These are phyloP conservation scores for Pseudomyrmex dendroicus DNA, from an alignment of 1,140 invertebrate species.

Conservation along the genomic window DNA sequence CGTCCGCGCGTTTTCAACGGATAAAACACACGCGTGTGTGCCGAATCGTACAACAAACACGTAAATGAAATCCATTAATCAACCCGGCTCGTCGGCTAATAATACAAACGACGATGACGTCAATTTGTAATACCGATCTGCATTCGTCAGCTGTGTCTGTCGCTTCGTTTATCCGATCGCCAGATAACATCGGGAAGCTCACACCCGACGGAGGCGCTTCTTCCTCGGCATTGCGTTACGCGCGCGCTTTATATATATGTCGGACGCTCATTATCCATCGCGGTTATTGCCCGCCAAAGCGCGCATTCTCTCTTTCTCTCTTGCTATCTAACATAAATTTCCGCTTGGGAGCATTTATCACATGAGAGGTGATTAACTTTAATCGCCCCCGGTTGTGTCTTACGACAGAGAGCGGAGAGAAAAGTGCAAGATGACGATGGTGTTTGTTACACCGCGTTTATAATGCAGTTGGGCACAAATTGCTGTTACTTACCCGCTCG, in stretches of 20 bases:
- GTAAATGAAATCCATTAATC: slow-evolving; percentile 17
- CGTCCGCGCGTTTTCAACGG: too few relatives aligned
- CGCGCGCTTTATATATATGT: too few relatives aligned
- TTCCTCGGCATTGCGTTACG: too few relatives aligned
- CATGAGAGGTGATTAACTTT: slow-evolving; percentile 13
- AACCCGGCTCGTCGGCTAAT: not conserved
- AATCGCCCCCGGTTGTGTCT: not conserved
- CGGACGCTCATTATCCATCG: too few relatives aligned
- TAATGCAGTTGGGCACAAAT: slow-evolving; percentile 26
- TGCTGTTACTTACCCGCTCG: slow-evolving; percentile 18
- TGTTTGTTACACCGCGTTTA: not conserved
- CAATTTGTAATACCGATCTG: too few relatives aligned
- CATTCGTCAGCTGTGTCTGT: too few relatives aligned
- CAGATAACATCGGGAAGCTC: too few relatives aligned
- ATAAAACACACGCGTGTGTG: too few relatives aligned
- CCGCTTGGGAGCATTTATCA: not conserved
- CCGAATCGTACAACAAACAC: not conserved
- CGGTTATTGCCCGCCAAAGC: too few relatives aligned
- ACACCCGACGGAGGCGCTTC: too few relatives aligned
- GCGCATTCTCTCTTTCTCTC: too few relatives aligned
- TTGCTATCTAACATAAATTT: slow-evolving; percentile 6
- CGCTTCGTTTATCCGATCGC: too few relatives aligned
- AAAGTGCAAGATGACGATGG: not conserved
- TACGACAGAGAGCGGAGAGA: not conserved
- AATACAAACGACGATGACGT: not conserved